Base-by-base conservation (phyloP, 2,888 invertebrate genomes). In the Gymnocheta viridis region DNA sequence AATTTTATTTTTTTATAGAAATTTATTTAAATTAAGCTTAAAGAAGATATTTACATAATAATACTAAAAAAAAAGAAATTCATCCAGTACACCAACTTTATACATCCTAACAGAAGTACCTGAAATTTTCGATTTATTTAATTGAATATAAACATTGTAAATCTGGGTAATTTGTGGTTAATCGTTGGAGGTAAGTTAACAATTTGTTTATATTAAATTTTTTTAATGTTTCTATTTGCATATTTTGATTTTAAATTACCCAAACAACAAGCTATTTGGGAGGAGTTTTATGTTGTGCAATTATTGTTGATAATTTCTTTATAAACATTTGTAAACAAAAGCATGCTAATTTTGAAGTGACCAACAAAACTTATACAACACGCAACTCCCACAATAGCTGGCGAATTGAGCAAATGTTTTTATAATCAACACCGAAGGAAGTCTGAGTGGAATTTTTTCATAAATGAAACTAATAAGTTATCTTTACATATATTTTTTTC, bases 81-180 rank as follows among this genome's bases (percentile, higher is more conserved):
- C 44, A 69, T 24, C 10, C 29, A 19, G 19, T 22, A 0, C 22
- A 27, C 0, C 56, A 58, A 19, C 5, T 66, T 47, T 35, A 84
- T 10, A 73, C 47, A 73, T 35, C 51, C 69, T 24, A 35, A 58
- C 10, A 73, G 22, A 78, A 77, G 84, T 84, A 84, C 84, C 84
- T 84, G 84, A 84, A 81, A 62, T 73, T 78, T 76, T 84, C 73
- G 35, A 19, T 14, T 10, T 73, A 58, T 58, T 49, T 73, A 81
- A 74, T 49, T 19, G 19, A 22, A 64, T 3, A 62, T n/a, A 14
- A 54, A 78, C 2, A 24, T 85, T 86, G 87, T 87, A 87, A 90
- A 88, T 86, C 90, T 90, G 90, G 90, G 91, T 89, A 90, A 91
- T 82, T 87, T 91, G 88, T 91, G 90, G 91, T 87, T 88, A 86